A percentile compares a stretch with the other conserved stretches of the same genome.
Evolutionary conservation across 2,888 invertebrate species (phyloP).

Genomic region (Griposia aprilina): DNA sequence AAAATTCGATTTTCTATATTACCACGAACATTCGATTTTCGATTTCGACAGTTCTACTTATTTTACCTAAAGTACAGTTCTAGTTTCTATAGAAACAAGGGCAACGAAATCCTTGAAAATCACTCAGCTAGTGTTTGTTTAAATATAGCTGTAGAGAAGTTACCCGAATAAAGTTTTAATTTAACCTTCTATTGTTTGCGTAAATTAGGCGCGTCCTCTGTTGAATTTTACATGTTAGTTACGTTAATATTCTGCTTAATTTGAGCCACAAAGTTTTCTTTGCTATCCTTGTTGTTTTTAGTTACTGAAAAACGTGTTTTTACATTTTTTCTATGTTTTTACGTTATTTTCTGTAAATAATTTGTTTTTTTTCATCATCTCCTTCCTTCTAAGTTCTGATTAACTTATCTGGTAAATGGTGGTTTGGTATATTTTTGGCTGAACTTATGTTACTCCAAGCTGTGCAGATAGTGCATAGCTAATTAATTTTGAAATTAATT

Average conservation of each 20-base stretch:
- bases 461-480: not conserved
- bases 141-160: constrained; percentile 11
- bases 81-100: constrained; percentile 18
- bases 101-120: constrained; percentile 14
- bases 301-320: constrained; percentile 12
- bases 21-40: no score
- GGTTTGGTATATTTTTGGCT: not conserved
- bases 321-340: no score
- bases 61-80: not conserved
- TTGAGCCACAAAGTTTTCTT: constrained; percentile 19
- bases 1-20: constrained; percentile 22
- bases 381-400: not conserved
- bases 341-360: not conserved
- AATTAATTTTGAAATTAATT: not conserved
- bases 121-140: constrained; percentile 4
- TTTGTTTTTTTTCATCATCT: not conserved
- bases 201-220: constrained; percentile 44
- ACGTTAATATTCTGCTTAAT: constrained; percentile 39
- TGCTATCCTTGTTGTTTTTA: constrained; percentile 25
- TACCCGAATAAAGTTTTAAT: constrained; percentile 48
- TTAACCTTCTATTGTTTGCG: constrained; percentile 47
- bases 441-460: not conserved
- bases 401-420: not conserved
- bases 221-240: constrained; percentile 55
- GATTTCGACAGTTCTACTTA: no score